phyloP scores from a whole-genome alignment of 2,113 vertebrate species.

The Neolamprologus cancellatus region DNA sequence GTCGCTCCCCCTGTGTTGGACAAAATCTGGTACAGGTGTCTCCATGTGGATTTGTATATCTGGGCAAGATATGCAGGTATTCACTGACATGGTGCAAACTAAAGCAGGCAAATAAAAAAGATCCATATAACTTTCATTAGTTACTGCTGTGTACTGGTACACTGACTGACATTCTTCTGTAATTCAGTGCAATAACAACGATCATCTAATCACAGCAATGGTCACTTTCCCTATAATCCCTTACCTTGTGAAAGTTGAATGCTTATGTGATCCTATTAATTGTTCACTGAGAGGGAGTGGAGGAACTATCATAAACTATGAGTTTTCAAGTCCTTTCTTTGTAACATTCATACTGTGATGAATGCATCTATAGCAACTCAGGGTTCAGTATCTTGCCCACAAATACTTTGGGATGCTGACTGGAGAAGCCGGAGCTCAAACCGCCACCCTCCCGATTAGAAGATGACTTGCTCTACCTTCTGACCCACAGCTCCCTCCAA shows the following conservation, averaged over 20 bases:
- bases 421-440: not conserved
- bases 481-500: not conserved
- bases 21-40: not conserved
- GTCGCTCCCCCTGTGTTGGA: not conserved
- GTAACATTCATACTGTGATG: not conserved
- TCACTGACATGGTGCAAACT: no score
- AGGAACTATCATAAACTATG: not conserved
- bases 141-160: not conserved
- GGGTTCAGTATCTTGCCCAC: not conserved
- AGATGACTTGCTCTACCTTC: not conserved
- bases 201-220: not conserved
- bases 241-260: not conserved
- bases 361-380: not conserved
- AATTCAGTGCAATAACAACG: not conserved
- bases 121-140: not conserved
- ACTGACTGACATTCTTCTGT: not conserved
- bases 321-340: not conserved
- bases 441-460: not conserved
- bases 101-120: not conserved
- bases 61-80: not conserved
- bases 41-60: not conserved
- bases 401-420: not conserved
- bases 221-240: rapidly evolving
- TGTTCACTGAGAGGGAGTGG: not conserved
- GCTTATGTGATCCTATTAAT: not conserved